Evolutionary conservation across 2,888 invertebrate species (phyloP), one percentile per base, ranked within the genome.

Genomic region (Andrena trimmerana): DNA sequence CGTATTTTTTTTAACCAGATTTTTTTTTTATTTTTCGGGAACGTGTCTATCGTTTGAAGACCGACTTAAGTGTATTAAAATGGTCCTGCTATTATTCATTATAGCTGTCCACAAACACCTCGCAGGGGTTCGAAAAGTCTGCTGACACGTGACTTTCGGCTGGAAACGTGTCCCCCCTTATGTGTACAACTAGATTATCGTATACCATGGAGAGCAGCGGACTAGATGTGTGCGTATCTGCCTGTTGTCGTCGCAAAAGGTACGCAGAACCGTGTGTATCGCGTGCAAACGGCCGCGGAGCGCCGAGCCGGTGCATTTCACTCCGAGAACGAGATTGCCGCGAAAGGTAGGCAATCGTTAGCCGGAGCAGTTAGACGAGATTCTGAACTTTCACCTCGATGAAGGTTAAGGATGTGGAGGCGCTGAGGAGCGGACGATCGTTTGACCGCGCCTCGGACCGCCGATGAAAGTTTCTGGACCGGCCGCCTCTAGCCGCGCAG

Each of bases 341-440:
- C 60, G 48, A 78, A 72, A 74, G 77, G 77, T 50, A 24, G 36
- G 52, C 60, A 66, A 79, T 70, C 42, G 57, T 85, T 83, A 67
- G 42, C 67, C 78, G 86, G 75, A 86, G 81, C 84, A 73, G 83
- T 86, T 85, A 60, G 88, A 89, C 76, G 85, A 77, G 85, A 71
- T 77, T 87, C 83, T 90, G 91, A 92, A 92, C 92, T 92, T 92
- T 92, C 92, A 90, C 92, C 92, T 90, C 84, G 85, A 72, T 67
- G 80, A 77, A 85, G 79, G 69, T 81, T 73, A 75, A 81, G 73
- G 72, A 71, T 59, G 52, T 62, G 50, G 65, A 79, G 76, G 82
- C 73, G 77, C 75, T 78, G 54, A 24, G 66, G 76, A 79, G 72
- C 73, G 71, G 83, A 62, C 83, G 86, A 87, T 88, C 86, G 85